These are phyloP conservation scores for Paralinhomoeus sp. DNA, from an alignment of 2,888 invertebrate genomes.

Conservation along the genomic window DNA sequence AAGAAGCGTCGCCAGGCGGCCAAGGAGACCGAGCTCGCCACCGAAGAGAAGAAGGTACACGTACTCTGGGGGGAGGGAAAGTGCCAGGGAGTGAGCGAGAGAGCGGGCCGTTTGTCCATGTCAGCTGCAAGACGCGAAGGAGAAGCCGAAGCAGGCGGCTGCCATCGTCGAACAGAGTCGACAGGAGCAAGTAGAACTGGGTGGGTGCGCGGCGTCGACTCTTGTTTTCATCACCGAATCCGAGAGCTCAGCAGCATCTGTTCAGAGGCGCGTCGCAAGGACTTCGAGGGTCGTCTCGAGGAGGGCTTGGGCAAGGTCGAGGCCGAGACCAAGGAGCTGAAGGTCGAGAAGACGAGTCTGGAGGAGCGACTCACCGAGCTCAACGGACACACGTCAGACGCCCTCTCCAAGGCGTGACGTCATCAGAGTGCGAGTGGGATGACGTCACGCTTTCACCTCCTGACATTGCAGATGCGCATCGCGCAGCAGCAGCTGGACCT, in stretches of 20 bases:
- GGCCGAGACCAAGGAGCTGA: not conserved
- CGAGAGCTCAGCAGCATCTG: conserved; percentile 1
- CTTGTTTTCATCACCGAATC: too few relatives aligned
- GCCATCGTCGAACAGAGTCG: conserved; percentile 14
- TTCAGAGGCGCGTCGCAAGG: conserved; percentile 15
- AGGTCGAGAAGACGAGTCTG: conserved; percentile 3
- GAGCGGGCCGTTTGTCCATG: not conserved
- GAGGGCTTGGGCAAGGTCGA: conserved; percentile 2
- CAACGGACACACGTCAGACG: not conserved
- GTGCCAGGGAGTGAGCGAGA: not conserved
- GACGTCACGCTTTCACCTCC: too few relatives aligned
- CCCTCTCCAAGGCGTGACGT: not conserved
- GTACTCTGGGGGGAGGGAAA: conserved; percentile 5
- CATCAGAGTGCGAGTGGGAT: too few relatives aligned
- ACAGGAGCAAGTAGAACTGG: conserved; percentile 18
- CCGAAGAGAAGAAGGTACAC: conserved; percentile 31
- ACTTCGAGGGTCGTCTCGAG: conserved; percentile 6
- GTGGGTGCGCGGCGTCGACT: too few relatives aligned
- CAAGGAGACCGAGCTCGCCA: conserved; percentile 31
- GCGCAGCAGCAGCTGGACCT: conserved; percentile 7
- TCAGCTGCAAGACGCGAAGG: conserved; percentile 39
- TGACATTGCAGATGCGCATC: conserved; percentile 6
- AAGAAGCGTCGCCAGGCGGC: conserved; percentile 1
- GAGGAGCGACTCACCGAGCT: not conserved
- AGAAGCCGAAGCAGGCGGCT: conserved; percentile 24